Evolutionary conservation across 2,113 vertebrate species (phyloP).

Genomic region (Chaenogobius annularis): DNA sequence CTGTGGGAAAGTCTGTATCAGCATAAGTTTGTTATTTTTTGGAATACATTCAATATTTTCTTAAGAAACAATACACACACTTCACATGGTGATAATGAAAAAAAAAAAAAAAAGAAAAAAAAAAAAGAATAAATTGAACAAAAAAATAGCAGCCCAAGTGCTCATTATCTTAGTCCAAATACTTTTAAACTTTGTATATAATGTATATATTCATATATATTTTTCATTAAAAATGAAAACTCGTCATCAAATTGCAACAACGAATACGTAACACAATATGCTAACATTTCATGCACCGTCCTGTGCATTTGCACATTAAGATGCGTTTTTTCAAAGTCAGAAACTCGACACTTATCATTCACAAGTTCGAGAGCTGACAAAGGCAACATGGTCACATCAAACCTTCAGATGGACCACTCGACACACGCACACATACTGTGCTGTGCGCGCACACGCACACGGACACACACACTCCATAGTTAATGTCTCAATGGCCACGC

Average conservation of each 20-base stretch:
- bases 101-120: too few species aligned
- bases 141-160: conserved; percentile 83
- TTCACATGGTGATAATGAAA: conserved; percentile 81
- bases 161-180: conserved; percentile 81
- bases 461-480: conserved; percentile 69
- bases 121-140: too few species aligned
- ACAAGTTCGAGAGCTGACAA: conserved; percentile 80
- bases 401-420: conserved; percentile 70
- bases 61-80: conserved; percentile 78
- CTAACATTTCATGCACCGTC: conserved; percentile 77
- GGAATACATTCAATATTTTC: conserved; percentile 83
- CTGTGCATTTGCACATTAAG: conserved; percentile 78
- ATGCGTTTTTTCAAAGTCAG: conserved; percentile 73
- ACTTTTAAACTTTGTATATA: conserved; percentile 83
- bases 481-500: conserved; percentile 81
- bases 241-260: conserved; percentile 78
- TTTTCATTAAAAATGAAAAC: conserved; percentile 76
- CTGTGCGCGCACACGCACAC: conserved; percentile 73
- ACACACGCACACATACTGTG: conserved; percentile 73
- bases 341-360: conserved; percentile 78
- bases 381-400: conserved; percentile 79
- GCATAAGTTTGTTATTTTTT: conserved; percentile 73
- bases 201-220: conserved; percentile 80
- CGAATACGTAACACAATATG: conserved; percentile 81
- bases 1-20: conserved; percentile 74